Base-by-base conservation (phyloP, 1,140 invertebrate genomes). In the Drosophila pallidifrons region DNA sequence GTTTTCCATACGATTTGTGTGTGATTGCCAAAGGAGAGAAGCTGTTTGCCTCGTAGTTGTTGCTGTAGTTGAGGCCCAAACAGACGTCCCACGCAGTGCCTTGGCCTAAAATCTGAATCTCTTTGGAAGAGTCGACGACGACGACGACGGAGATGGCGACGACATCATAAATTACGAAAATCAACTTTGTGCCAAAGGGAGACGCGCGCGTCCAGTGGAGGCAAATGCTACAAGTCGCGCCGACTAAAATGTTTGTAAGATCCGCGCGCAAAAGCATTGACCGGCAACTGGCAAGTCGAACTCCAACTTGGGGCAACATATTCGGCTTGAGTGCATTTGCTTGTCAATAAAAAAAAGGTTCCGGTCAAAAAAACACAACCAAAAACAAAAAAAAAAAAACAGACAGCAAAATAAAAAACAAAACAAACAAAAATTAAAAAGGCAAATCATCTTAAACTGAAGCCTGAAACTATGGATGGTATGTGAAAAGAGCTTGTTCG, bases 331-430 rank as follows among this genome's bases (percentile, higher is more conserved):
- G 86, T 89, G 86, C 86, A 90, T 90, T 89, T 89, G 87, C 86
- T 91, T 89, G 86, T 89, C 87, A 88, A 90, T 75, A 90, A 25
- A 91, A 90, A 91, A 89, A 89, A 90, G 86, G 79, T 90, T 90
- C 64, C 73, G 75, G 63, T 77, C 77, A 47, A 8, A 63, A 35
- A 52, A 25, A 25, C 20, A 35, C 25, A 55, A 61, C 64, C 52
- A 46, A 59, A 20, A 55, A 43, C 28, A 47, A 25, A 28, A 47
- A 61, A 13, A 13, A 25, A 28, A 60, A 65, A 70, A 64, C 35
- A 28, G 32, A 52, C 7, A 60, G 11, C 51, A 46, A n/a, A 51
- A 64, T 67, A 54, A 60, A 32, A 25, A 64, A 32, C 30, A 51
- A 38, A 41, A 4, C 35, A 7, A 57, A 47, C 15, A 54, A 54